Conservation (phyloP, 2,888 invertebrate genomes). For the Trachelus troglodyta region DNA sequence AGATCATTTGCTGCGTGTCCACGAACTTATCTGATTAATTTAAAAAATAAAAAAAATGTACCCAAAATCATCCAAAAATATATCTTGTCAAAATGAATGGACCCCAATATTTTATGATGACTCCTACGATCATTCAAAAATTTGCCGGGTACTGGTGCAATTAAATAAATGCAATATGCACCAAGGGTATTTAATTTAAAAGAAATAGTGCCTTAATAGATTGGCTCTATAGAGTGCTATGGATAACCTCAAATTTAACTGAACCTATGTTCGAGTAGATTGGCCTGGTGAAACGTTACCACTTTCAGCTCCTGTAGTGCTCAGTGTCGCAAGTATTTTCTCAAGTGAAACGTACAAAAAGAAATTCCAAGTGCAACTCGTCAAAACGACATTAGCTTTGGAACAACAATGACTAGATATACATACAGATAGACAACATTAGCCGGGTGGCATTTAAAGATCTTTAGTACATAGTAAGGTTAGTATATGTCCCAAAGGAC, state of each 20-base stretch:
- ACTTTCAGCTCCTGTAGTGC: background rate
- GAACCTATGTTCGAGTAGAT: background rate
- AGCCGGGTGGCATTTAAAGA: conserved; percentile 27
- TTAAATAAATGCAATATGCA: too few relatives aligned
- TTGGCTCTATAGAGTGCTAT: background rate
- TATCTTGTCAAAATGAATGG: too few relatives aligned
- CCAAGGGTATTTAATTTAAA: background rate
- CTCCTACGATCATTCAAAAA: too few relatives aligned
- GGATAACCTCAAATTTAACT: background rate
- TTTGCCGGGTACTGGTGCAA: too few relatives aligned
- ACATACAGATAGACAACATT: conserved; percentile 20
- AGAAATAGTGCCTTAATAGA: background rate
- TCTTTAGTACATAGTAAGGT: conserved; percentile 17
- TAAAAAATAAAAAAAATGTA: background rate
- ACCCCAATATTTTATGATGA: too few relatives aligned
- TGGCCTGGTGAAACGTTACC: background rate
- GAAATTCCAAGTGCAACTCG: conserved; percentile 9
- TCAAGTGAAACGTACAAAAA: background rate
- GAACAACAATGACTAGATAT: conserved; percentile 25
- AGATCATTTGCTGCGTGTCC: background rate
- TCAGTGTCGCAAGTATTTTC: background rate
- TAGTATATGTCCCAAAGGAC: conserved; percentile 9
- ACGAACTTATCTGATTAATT: background rate
- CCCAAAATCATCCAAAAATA: background rate
- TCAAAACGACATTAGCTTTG: conserved; percentile 11